These are phyloP conservation scores for Eilema caniola DNA, from an alignment of 2,888 invertebrate genomes.

Conservation along the genomic window DNA sequence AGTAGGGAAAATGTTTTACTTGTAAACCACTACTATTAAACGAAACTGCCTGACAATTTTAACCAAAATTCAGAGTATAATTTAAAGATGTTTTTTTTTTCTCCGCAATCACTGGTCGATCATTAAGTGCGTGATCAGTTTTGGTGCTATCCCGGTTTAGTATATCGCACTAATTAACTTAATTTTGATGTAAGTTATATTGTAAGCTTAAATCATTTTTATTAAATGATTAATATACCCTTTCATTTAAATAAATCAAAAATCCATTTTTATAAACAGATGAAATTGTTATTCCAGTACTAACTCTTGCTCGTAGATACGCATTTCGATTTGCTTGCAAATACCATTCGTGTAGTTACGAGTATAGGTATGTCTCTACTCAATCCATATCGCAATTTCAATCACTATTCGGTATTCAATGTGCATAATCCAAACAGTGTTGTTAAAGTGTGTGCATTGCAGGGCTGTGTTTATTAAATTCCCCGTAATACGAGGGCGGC, in stretches of 20 bases:
- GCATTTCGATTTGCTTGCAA: conserved; percentile 26
- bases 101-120: too few species aligned
- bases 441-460: conserved; percentile 63
- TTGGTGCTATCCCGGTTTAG: too few species aligned
- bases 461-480: conserved; percentile 78
- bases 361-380: conserved; percentile 30
- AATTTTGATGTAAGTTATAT: too few species aligned
- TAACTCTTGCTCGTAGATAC: neutral
- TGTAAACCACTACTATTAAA: too few species aligned
- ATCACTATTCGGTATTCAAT: conserved; percentile 64
- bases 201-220: too few species aligned
- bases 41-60: too few species aligned
- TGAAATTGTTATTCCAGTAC: neutral
- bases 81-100: too few species aligned
- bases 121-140: too few species aligned
- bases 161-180: too few species aligned
- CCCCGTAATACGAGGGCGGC: conserved; percentile 72
- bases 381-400: conserved; percentile 67
- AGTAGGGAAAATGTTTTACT: too few species aligned
- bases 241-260: neutral
- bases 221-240: neutral
- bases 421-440: conserved; percentile 67
- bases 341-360: conserved; percentile 25
- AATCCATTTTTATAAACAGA: neutral
- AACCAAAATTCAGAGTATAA: too few species aligned